Evolutionary conservation across 64 coral and sea anemone species (phyloP).

Genomic region (Stichodactyla mertensii): DNA sequence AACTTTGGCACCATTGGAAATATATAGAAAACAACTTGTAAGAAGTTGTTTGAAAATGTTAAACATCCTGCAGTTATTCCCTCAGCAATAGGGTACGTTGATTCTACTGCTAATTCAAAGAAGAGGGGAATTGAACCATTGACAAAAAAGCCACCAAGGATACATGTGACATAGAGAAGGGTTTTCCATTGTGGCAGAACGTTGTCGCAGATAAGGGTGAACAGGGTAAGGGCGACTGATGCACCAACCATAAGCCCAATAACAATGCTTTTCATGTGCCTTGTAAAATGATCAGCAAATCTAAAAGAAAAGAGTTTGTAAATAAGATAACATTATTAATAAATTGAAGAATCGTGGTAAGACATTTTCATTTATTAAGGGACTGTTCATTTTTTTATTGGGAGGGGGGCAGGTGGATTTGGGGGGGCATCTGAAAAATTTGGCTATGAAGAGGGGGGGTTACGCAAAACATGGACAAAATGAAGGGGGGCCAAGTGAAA

Average conservation of each 20-base stretch:
- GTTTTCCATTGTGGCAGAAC: slow-evolving; percentile 50
- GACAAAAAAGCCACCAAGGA: slow-evolving; percentile 83
- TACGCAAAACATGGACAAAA: too few relatives aligned
- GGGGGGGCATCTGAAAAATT: too few relatives aligned
- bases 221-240: slow-evolving; percentile 51
- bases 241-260: slow-evolving; percentile 61
- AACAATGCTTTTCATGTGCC: slow-evolving; percentile 80
- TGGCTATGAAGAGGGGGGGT: too few relatives aligned
- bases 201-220: slow-evolving; percentile 66
- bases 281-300: slow-evolving; percentile 89
- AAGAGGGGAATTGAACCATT: slow-evolving; percentile 94
- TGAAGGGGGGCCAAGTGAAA: too few relatives aligned
- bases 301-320: slow-evolving; percentile 32
- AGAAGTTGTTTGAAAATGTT: slow-evolving; percentile 87
- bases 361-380: too few relatives aligned
- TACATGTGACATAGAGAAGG: slow-evolving; percentile 68
- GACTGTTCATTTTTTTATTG: too few relatives aligned
- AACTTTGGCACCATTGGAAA: slow-evolving; percentile 90
- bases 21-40: slow-evolving; percentile 89
- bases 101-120: slow-evolving; percentile 92
- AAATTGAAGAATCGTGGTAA: too few relatives aligned
- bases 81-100: slow-evolving; percentile 89
- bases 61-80: slow-evolving; percentile 83
- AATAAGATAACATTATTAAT: too few relatives aligned
- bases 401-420: too few relatives aligned